Evolutionary conservation across 2,797 vertebrate species (phyloP).

Genomic region (Choloepus didactylus): DNA sequence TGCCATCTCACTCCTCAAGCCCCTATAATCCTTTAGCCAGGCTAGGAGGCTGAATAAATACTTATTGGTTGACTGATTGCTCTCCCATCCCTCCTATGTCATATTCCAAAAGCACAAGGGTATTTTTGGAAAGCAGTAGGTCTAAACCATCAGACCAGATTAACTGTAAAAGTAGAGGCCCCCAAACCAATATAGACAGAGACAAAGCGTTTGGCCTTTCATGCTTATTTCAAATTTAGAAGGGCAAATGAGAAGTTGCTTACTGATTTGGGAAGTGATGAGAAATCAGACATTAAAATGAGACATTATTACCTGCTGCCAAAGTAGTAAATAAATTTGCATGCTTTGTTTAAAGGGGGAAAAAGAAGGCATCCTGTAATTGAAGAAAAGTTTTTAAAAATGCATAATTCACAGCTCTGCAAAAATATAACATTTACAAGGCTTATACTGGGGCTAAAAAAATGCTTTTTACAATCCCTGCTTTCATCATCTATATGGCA

Average conservation of each 20-base stretch:
- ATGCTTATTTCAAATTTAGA: background rate
- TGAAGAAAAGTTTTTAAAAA: background rate
- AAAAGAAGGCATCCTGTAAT: background rate
- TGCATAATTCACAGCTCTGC: background rate
- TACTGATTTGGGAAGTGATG: background rate
- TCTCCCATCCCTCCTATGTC: background rate
- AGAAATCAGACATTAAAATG: background rate
- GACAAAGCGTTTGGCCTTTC: background rate
- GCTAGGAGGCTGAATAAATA: background rate
- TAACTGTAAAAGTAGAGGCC: background rate
- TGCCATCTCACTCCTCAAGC: background rate
- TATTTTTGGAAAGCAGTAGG: background rate
- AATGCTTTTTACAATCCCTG: background rate
- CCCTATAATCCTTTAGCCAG: background rate
- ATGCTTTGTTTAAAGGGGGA: background rate
- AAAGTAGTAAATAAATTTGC: background rate
- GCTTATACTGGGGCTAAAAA: background rate
- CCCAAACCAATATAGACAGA: background rate
- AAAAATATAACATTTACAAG: background rate
- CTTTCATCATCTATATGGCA: background rate
- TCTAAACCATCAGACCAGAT: background rate
- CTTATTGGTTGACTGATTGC: too few species aligned
- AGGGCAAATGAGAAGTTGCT: background rate
- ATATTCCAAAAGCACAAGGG: background rate
- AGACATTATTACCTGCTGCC: background rate